A percentile compares a stretch with the other conserved stretches of the same genome.
Evolutionary conservation across 92 coral and sea anemone genomes (phyloP).

Genomic region (Porites cylindrica): DNA sequence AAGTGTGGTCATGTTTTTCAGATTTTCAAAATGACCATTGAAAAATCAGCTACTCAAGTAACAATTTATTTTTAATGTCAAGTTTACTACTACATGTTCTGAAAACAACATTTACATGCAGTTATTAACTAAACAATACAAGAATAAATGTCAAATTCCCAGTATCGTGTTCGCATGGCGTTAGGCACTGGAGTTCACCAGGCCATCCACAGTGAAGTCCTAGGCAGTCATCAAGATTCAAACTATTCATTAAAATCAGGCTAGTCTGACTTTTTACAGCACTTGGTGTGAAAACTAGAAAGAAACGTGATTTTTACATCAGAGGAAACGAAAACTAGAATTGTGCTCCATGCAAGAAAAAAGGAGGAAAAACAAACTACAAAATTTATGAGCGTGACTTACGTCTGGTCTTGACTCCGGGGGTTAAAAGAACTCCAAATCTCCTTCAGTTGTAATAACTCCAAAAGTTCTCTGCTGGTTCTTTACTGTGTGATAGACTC

Average conservation of each 20-base stretch:
- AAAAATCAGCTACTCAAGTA: too few species aligned
- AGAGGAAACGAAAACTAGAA: slow-evolving; percentile 24
- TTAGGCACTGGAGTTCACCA: slow-evolving; percentile 5
- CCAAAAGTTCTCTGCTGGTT: not conserved
- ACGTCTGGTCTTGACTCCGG: slow-evolving; percentile 12
- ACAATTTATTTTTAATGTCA: too few species aligned
- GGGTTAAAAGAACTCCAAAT: too few species aligned
- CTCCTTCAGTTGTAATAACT: too few species aligned
- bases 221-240: not conserved
- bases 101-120: too few species aligned
- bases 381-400: slow-evolving; percentile 15
- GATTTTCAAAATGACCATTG: too few species aligned
- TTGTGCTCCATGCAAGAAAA: slow-evolving; percentile 7
- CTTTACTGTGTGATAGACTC: not conserved
- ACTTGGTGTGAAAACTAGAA: too few species aligned
- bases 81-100: too few species aligned
- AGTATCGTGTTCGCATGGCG: not conserved
- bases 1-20: too few species aligned
- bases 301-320: not conserved
- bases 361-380: too few species aligned
- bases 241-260: slow-evolving; percentile 15
- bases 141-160: not conserved
- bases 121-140: too few species aligned
- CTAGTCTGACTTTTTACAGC: not conserved
- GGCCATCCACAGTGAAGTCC: slow-evolving; percentile 1